Evolutionary conservation across 2,113 vertebrate genomes (phyloP).

Genomic region (cat (Felis catus)): F.catus_Fca126_mat1.0 CM031412.1:59841001-59841500

Average conservation of each 20-base stretch:
- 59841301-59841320: not conserved
- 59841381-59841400: not conserved
- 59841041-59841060: not conserved
- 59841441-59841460: not conserved
- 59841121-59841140: not conserved
- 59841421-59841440: not conserved
- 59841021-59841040: not conserved
- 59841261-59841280: not conserved
- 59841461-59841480: not conserved
- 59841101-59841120: not conserved
- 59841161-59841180: not conserved
- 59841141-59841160: not conserved
- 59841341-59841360: not conserved
- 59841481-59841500: not conserved
- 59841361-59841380: not conserved
- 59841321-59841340: not conserved
- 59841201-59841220: not conserved
- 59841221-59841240: not conserved
- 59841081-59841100: not conserved
- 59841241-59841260: not conserved
- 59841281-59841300: not conserved
- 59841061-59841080: not conserved
- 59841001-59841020: not conserved
- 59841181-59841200: not conserved
- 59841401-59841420: not conserved